Evolutionary conservation across 2,888 invertebrate species (phyloP).

Genomic region (Tipula lateralis): DNA sequence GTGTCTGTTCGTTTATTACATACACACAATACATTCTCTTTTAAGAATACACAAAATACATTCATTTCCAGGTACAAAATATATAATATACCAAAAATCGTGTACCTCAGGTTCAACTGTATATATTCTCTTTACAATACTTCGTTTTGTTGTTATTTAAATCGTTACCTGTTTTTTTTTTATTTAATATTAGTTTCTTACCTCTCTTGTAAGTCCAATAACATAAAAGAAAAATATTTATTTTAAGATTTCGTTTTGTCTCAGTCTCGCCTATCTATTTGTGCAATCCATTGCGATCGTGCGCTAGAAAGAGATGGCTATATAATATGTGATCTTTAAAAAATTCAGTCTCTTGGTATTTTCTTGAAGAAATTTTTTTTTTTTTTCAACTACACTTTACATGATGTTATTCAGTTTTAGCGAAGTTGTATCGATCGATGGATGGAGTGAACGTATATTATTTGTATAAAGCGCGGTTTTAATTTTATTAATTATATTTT

Average conservation of each 20-base stretch:
- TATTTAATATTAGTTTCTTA: background rate
- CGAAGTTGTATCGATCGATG: background rate
- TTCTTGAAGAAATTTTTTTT: background rate
- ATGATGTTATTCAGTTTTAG: background rate
- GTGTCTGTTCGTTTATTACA: background rate
- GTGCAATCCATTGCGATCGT: background rate
- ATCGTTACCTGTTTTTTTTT: slow-evolving; percentile 6
- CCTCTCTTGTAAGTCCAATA: background rate
- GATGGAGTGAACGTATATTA: background rate
- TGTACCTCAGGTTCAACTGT: background rate
- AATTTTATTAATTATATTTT: background rate
- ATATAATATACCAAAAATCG: background rate
- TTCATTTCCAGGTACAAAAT: background rate
- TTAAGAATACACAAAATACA: background rate
- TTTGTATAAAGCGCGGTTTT: background rate
- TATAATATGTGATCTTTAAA: background rate
- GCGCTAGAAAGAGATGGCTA: background rate
- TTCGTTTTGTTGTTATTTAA: slow-evolving; percentile 19
- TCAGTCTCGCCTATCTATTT: background rate
- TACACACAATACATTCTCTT: background rate
- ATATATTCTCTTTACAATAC: background rate
- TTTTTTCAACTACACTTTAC: background rate
- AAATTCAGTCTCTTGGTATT: background rate
- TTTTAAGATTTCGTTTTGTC: background rate
- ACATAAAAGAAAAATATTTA: background rate